These are phyloP conservation scores for Tachycineta bicolor DNA, from an alignment of 2,113 vertebrate genomes.

Conservation along the genomic window DNA sequence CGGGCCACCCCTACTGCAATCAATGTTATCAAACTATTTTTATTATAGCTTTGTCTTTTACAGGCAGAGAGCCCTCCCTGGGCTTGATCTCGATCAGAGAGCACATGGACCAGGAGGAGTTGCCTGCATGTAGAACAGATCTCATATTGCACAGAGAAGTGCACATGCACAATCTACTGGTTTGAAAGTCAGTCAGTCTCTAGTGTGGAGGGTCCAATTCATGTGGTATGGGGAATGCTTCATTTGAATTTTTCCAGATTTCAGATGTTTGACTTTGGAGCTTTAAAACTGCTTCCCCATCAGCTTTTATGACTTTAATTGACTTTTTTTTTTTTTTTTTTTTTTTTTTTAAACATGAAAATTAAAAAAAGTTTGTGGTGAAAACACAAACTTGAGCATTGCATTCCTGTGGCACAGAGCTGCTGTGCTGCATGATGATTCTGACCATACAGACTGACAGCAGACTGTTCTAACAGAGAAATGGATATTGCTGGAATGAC, in stretches of 20 bases:
- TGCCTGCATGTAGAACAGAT: not conserved
- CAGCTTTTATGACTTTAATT: not conserved
- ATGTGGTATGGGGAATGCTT: not conserved
- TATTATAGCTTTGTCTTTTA: not conserved
- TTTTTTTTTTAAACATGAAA: not conserved
- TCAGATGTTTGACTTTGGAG: constrained; percentile 13
- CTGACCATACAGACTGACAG: not conserved
- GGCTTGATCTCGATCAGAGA: not conserved
- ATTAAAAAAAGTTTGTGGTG: not conserved
- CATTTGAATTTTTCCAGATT: constrained; percentile 10
- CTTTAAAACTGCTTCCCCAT: not conserved
- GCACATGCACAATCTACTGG: not conserved
- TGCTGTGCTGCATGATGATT: not conserved
- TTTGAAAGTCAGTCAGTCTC: not conserved
- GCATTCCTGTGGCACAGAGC: constrained; percentile 28
- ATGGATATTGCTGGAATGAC: not conserved
- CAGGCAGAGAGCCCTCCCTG: not conserved
- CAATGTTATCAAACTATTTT: not conserved
- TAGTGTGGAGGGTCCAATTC: not conserved
- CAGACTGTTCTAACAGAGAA: not conserved
- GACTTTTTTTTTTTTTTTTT: not conserved
- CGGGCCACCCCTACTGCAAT: not conserved
- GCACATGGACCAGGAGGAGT: not conserved
- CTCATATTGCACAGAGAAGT: not conserved
- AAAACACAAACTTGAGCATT: not conserved